Conservation (phyloP, 2,113 vertebrate species). For the Sinocyclocheilus rhinocerous region DNA sequence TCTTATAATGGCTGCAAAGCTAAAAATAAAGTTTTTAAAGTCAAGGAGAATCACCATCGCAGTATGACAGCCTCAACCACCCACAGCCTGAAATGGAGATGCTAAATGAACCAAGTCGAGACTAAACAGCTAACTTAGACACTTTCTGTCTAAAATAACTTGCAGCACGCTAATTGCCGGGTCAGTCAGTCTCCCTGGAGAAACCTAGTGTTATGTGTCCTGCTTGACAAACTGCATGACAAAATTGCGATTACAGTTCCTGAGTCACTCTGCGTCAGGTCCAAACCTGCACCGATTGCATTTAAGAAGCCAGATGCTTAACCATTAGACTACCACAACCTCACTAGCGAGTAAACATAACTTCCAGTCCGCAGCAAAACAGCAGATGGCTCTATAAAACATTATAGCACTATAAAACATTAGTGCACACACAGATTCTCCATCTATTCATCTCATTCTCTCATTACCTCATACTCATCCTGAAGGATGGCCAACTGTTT, state of each 20-base stretch:
- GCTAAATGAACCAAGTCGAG: neutral
- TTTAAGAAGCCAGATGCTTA: slow-evolving; percentile 19
- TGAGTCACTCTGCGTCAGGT: neutral
- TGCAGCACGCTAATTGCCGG: neutral
- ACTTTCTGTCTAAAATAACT: neutral
- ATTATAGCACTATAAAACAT: slow-evolving; percentile 4
- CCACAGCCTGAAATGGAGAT: neutral
- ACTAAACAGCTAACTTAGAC: slow-evolving; percentile 11
- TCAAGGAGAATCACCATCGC: neutral
- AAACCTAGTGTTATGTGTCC: neutral
- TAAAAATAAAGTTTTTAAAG: slow-evolving; percentile 1
- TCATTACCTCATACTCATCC: slow-evolving; percentile 79
- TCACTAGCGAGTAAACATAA: slow-evolving; percentile 8
- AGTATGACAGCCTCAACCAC: neutral
- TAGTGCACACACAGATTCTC: slow-evolving; percentile 6
- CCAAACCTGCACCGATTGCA: neutral
- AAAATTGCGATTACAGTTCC: neutral
- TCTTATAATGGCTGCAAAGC: neutral
- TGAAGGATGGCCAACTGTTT: slow-evolving; percentile 77
- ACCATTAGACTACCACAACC: neutral
- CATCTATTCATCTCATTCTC: neutral
- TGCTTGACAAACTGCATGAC: neutral
- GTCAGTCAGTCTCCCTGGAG: neutral
- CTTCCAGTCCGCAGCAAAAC: neutral
- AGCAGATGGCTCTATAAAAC: slow-evolving; percentile 23